phyloP scores from a whole-genome alignment of 2,113 vertebrate genomes.

The Cricetomys ansorgei region DNA sequence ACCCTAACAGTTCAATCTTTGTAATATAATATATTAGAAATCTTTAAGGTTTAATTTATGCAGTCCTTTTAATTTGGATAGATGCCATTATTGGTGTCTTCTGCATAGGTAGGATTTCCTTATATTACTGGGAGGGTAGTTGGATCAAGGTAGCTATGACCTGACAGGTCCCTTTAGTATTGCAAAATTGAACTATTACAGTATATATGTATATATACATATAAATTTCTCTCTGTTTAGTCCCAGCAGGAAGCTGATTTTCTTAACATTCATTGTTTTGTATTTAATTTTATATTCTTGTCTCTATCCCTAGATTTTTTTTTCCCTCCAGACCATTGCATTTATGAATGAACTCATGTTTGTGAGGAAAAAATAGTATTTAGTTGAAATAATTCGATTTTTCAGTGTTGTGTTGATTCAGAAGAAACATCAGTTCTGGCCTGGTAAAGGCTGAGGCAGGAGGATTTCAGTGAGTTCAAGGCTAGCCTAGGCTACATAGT shows the following conservation, averaged over 20 bases:
- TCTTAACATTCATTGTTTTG: conserved; percentile 60
- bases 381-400: conserved; percentile 70
- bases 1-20: conserved; percentile 29
- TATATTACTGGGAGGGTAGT: conserved; percentile 36
- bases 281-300: conserved; percentile 46
- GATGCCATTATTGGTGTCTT: conserved; percentile 48
- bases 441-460: not conserved
- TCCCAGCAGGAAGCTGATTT: conserved; percentile 54
- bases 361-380: conserved; percentile 43
- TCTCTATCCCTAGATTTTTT: conserved; percentile 46
- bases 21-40: conserved; percentile 45
- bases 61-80: conserved; percentile 16
- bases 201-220: not conserved
- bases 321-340: conserved; percentile 25
- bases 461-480: not conserved
- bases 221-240: not conserved
- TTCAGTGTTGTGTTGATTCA: conserved; percentile 58
- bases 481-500: not conserved
- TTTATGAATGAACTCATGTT: conserved; percentile 60
- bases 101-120: conserved; percentile 42
- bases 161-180: conserved; percentile 31
- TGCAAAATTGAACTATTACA: conserved; percentile 34
- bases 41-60: conserved; percentile 31
- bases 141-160: conserved; percentile 3
- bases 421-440: conserved; percentile 30